Evolutionary conservation across 2,797 vertebrate species (phyloP).

Genomic region (Coregonus sp.): DNA sequence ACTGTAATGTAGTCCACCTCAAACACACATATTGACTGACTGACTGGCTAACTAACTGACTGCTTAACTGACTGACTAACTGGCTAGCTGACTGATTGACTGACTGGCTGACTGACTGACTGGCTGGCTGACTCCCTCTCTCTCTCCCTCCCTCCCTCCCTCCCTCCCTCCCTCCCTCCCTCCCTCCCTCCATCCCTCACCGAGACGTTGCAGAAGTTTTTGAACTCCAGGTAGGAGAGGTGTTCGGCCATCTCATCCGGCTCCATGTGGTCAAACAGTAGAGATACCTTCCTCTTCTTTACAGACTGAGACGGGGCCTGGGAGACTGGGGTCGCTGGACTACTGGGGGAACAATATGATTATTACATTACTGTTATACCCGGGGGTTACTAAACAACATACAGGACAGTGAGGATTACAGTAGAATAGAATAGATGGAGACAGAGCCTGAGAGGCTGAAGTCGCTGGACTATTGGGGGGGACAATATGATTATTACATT

Average conservation of each 20-base stretch:
- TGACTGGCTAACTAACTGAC: accelerated
- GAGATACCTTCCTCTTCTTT: conserved; percentile 91
- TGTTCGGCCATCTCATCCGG: conserved; percentile 85
- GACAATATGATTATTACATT: too few species aligned
- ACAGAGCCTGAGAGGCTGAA: too few species aligned
- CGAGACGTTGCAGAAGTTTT: conserved; percentile 87
- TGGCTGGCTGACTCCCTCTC: too few species aligned
- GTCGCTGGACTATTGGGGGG: too few species aligned
- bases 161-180: too few species aligned
- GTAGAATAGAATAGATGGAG: too few species aligned
- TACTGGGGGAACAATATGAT: neutral
- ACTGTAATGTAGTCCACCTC: too few species aligned
- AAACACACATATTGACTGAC: too few species aligned
- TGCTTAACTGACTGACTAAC: accelerated
- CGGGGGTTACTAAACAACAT: neutral
- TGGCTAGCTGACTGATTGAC: accelerated
- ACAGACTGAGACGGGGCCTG: conserved; percentile 77
- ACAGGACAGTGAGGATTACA: neutral
- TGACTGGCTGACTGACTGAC: too few species aligned
- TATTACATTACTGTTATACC: too few species aligned
- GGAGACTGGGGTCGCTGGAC: conserved; percentile 63
- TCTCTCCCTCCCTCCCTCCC: too few species aligned
- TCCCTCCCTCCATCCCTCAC: conserved; percentile 58
- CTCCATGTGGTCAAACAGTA: conserved; percentile 93
- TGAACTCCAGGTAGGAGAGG: conserved; percentile 91